Evolutionary conservation across 2,888 invertebrate species (phyloP), one percentile per base, ranked within the genome.

Genomic region (Eugnorisma glareosa): DNA sequence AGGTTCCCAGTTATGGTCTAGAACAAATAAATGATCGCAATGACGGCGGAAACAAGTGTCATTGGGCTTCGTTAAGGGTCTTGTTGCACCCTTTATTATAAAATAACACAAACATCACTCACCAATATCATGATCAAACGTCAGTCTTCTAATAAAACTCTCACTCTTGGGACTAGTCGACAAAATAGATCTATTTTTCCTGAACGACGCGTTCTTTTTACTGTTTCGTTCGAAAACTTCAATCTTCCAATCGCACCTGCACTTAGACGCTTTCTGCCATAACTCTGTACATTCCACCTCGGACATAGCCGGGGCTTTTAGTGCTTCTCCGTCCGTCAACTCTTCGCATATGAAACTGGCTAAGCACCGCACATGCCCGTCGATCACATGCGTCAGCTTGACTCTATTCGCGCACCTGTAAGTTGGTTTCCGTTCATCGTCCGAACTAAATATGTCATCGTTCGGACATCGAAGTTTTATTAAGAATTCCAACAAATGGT

Each of bases 181-280:
- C 80, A 96, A 90, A 57, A 94, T 95, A 63, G 97, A 96, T 81
- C 97, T 94, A 77, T 95, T 97, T 88, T 97, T 96, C 82, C 97
- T 97, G 67, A 97, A 95, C 81, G 97, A 97, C 0, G 96, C 95
- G 77, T 95, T 97, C 89, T 96, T 97, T 87, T 97, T 96, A 66
- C 94, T 95, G 61, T 95, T 97, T 86, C 97, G 94, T 89, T 97
- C 92, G 88, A 97, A 94, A 86, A 94, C 87, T 86, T 97, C 94
- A 76, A 97, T 91, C 90, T 97, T 97, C 97, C 97, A 98, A 13
- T 97, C 96, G 90, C 98, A 98, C n/a, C 95, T 89, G 86, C 98
- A 98, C 51, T 97, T 96, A 0, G 94, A 92, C 35, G 97, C 95
- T 15, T 91, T 94, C 37, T 95, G 93, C 98, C 98, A 98, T 11